These are phyloP conservation scores for Trachops cirrhosus DNA, from an alignment of 2,797 vertebrate genomes.

Conservation along the genomic window DNA sequence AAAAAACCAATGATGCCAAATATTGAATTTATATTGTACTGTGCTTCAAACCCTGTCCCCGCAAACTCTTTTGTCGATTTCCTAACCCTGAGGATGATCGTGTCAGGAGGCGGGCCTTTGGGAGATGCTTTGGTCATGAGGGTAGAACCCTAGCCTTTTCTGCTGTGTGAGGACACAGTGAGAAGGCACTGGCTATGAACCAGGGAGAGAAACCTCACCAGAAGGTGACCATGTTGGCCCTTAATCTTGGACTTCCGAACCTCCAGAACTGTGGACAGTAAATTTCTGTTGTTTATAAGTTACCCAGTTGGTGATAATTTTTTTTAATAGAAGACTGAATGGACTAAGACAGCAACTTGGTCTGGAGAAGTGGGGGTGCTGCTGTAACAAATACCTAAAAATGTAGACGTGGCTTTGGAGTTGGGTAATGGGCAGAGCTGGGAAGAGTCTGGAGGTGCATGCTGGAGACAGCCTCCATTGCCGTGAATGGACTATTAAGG, in stretches of 20 bases:
- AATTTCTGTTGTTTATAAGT: background rate
- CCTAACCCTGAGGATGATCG: background rate
- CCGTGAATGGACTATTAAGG: background rate
- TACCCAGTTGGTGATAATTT: background rate
- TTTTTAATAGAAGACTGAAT: background rate
- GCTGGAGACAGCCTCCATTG: background rate
- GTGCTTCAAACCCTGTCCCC: background rate
- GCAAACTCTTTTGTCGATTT: background rate
- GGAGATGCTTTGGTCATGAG: background rate
- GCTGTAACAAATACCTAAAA: background rate
- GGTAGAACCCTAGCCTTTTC: background rate
- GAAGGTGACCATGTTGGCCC: background rate
- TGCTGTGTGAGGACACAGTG: background rate
- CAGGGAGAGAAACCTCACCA: background rate
- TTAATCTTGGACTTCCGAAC: background rate
- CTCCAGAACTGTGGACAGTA: background rate
- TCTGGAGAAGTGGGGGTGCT: background rate
- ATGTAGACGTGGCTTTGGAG: background rate
- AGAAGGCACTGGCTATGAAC: background rate
- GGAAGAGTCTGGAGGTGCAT: background rate
- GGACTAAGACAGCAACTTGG: background rate
- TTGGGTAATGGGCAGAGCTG: background rate
- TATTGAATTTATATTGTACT: background rate
- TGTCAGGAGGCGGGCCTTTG: background rate
- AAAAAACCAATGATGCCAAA: background rate